A percentile compares a stretch with the other conserved stretches of the same genome.
Conservation (phyloP, 23 tunicate species). For the Halocynthia roretzi region DNA sequence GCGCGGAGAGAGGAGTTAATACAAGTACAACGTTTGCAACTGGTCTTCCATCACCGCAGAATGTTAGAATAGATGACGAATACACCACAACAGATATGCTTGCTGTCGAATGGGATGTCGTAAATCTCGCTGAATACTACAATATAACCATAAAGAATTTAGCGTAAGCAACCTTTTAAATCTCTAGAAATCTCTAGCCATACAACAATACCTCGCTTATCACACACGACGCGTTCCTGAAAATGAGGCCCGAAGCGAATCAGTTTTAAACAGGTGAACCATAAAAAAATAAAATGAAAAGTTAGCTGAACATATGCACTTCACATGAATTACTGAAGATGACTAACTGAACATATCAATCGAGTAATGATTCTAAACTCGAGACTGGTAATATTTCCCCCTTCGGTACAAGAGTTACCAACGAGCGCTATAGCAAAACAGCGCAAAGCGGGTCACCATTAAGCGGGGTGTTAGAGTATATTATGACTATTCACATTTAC, state of each 20-base stretch:
- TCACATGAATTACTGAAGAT: too few relatives aligned
- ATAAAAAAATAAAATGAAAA: too few relatives aligned
- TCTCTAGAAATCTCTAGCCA: background rate
- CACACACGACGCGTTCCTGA: too few relatives aligned
- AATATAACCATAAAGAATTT: slow-evolving; percentile 14
- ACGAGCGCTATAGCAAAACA: too few relatives aligned
- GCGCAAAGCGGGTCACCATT: background rate
- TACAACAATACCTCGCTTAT: too few relatives aligned
- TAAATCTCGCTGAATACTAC: slow-evolving; percentile 17
- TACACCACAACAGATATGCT: slow-evolving; percentile 5
- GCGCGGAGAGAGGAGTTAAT: slow-evolving; percentile 24
- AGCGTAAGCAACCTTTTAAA: background rate
- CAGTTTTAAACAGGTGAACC: too few relatives aligned
- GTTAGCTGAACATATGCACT: too few relatives aligned
- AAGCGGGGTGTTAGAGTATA: background rate
- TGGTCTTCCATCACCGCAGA: slow-evolving; percentile 21
- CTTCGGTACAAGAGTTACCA: too few relatives aligned
- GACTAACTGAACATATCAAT: too few relatives aligned
- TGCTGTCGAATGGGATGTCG: slow-evolving; percentile 14
- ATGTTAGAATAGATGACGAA: slow-evolving; percentile 12
- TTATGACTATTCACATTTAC: background rate
- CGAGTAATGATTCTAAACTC: too few relatives aligned
- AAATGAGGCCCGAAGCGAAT: too few relatives aligned
- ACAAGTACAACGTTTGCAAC: slow-evolving; percentile 17
- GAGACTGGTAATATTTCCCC: too few relatives aligned